Evolutionary conservation across 2,113 vertebrate genomes (phyloP), one percentile per base, ranked within the genome.

Genomic region (Microtus montanus): DNA sequence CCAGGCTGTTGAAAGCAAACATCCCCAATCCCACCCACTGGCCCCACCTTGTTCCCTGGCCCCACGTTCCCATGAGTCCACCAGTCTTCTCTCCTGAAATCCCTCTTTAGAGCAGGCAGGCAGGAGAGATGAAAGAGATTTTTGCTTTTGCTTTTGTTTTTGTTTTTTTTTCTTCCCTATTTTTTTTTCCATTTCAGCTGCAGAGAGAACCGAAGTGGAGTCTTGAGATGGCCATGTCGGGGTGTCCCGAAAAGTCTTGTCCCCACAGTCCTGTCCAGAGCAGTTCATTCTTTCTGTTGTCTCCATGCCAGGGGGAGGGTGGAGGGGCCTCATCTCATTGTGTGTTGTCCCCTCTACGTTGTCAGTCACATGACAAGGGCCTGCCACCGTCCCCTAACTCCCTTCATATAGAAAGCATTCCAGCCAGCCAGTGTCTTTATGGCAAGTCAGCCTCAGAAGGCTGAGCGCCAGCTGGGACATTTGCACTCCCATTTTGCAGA

Each of bases 281-380:
- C 97, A 97, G 97, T 98, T 97, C 98, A 98, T 98, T 97, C 97
- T 98, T 98, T 97, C 97, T 98, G 98, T 99, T 97, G 98, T 99
- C 98, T 99, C 98, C 98, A 98, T 98, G 97, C 97, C 98, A 98
- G 97, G 98, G 98, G 87, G 97, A 12, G 97, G 98, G 97, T 70
- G 94, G 97, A 98, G 96, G 98, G 98, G 97, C 96, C 97, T 98
- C 98, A 98, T 98, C 97, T 98, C 98, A 98, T 98, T 98, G 98
- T 98, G 98, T 99, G 98, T 99, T 96, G 97, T 99, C 97, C 97
- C 95, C 98, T 98, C 98, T 98, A 97, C 98, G 96, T 98, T 98
- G 98, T 99, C 97, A 97, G 95, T 98, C 97, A 97, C 98, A 98
- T 97, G 71, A 97, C 89, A 94, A 95, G 90, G 79, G 41, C 95